phyloP scores from a whole-genome alignment of 2,888 invertebrate genomes.

The Cephus spinipes region DNA sequence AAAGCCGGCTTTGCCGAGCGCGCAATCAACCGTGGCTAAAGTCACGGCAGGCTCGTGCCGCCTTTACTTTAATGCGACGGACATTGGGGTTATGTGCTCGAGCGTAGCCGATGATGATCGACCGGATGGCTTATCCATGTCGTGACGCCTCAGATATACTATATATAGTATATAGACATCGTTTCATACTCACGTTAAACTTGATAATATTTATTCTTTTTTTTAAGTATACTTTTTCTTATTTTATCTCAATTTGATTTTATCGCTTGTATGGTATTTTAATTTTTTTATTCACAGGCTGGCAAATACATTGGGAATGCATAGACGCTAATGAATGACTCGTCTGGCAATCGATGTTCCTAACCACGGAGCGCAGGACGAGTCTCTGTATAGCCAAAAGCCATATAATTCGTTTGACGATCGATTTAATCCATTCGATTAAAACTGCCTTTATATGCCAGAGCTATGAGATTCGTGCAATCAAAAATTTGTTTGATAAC shows the following conservation, averaged over 20 bases:
- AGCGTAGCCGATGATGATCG: neutral
- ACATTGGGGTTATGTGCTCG: neutral
- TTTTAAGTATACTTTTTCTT: neutral
- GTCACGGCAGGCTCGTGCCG: neutral
- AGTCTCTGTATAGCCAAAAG: neutral
- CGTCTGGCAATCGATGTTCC: neutral
- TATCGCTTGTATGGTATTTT: neutral
- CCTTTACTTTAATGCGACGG: neutral
- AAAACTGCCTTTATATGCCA: neutral
- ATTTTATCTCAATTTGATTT: neutral
- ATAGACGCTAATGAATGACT: conserved; percentile 27
- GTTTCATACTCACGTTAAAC: neutral
- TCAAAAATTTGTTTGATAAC: conserved; percentile 10
- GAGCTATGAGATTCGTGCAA: neutral
- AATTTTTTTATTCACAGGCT: neutral
- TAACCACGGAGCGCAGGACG: neutral
- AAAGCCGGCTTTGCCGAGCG: neutral
- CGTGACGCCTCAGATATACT: neutral
- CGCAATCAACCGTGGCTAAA: neutral
- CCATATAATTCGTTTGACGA: neutral
- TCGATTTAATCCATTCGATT: neutral
- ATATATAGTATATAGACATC: neutral
- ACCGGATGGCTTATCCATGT: neutral
- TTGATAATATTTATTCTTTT: neutral
- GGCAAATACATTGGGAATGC: conserved; percentile 27